A percentile compares a stretch with the other conserved stretches of the same genome.
Conservation (phyloP, 2,113 vertebrate genomes). For the Ramphastos sulfuratus region DNA sequence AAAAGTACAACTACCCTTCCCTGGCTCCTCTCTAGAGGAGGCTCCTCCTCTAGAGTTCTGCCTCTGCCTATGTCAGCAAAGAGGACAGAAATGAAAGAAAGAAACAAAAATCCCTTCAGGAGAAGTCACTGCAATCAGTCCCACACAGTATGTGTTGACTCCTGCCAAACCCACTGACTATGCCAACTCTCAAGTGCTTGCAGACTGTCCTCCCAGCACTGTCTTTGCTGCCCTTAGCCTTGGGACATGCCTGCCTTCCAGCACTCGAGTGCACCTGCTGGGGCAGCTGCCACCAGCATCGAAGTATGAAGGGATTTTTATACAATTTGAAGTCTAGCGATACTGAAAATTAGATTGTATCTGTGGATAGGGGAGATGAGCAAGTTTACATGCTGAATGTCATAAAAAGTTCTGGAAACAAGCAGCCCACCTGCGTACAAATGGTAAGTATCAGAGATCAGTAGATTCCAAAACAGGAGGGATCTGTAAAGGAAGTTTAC, state of each 20-base stretch:
- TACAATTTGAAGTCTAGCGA: not conserved
- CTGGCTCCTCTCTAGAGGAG: not conserved
- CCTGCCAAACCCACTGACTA: not conserved
- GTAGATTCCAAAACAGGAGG: not conserved
- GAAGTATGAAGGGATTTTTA: not conserved
- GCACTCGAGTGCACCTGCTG: not conserved
- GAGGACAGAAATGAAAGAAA: not conserved
- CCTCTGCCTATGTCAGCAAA: rapidly evolving
- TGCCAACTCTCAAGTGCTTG: not conserved
- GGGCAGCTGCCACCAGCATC: rapidly evolving
- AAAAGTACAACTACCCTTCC: not conserved
- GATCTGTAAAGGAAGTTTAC: not conserved
- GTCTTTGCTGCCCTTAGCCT: not conserved
- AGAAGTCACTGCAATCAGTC: not conserved
- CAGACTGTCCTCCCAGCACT: not conserved
- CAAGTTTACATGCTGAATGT: not conserved
- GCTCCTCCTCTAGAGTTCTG: no score
- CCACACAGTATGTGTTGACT: rapidly evolving
- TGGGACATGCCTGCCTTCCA: rapidly evolving
- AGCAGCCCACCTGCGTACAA: not conserved
- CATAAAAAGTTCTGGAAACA: not conserved
- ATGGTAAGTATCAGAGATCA: not conserved
- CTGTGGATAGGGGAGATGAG: not conserved
- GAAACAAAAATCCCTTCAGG: not conserved
- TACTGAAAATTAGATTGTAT: rapidly evolving